A percentile compares a stretch with the other conserved stretches of the same genome.
Evolutionary conservation across 2,113 vertebrate genomes (phyloP).

Genomic region (Xiphophorus couchianus): DNA sequence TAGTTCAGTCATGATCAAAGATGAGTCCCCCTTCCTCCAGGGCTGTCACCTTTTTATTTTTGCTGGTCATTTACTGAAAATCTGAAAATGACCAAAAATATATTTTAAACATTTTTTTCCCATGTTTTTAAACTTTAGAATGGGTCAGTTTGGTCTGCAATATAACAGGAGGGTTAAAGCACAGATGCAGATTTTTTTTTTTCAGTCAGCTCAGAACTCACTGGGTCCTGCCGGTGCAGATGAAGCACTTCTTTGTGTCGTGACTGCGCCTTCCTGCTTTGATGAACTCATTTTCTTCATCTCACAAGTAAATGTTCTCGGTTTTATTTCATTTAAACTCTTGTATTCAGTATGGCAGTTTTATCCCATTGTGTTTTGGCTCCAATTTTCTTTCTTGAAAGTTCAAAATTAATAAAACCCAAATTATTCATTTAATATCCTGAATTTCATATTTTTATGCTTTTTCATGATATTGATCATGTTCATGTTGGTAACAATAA

Average conservation of each 20-base stretch:
- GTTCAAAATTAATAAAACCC: background rate
- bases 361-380: background rate
- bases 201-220: constrained; percentile 23
- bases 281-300: constrained; percentile 10
- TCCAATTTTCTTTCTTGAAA: background rate
- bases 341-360: background rate
- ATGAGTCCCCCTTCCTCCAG: too few species aligned
- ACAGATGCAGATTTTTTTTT: constrained; percentile 7
- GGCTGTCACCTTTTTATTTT: too few species aligned
- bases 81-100: too few species aligned
- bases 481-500: background rate
- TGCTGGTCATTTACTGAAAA: too few species aligned
- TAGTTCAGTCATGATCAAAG: too few species aligned
- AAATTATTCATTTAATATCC: background rate
- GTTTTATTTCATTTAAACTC: background rate
- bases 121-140: too few species aligned
- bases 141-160: too few species aligned
- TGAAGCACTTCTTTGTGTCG: constrained; percentile 20
- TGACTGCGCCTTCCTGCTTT: background rate
- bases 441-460: background rate
- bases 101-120: too few species aligned
- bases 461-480: background rate
- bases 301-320: background rate
- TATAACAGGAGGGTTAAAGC: background rate
- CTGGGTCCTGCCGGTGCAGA: constrained; percentile 40